Percentiles rank a stretch among this genome's conserved stretches.
Evolutionary conservation across 2,113 vertebrate genomes (phyloP).

Genomic region (Pterocles gutturalis): DNA sequence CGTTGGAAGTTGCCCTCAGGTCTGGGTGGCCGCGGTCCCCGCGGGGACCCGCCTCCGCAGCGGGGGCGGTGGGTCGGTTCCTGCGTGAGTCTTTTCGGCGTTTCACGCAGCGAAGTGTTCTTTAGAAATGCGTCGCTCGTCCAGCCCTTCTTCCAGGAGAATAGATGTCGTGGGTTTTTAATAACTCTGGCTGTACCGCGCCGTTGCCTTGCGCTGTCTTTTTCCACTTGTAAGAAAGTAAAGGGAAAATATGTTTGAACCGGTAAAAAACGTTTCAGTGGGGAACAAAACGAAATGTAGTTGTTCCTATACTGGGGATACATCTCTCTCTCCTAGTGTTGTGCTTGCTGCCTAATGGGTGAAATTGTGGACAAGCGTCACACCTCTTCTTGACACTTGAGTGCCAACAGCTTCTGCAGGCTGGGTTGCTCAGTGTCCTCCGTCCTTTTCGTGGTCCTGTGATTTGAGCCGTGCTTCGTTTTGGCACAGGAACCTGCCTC

Average conservation of each 20-base stretch:
- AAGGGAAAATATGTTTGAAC: background rate
- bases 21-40: background rate
- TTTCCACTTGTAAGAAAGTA: background rate
- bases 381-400: background rate
- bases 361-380: accelerated
- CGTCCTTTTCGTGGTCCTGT: background rate
- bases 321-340: accelerated
- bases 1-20: background rate
- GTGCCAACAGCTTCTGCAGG: background rate
- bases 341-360: background rate
- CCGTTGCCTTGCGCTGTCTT: background rate
- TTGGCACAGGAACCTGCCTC: background rate
- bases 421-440: background rate
- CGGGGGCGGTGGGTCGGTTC: background rate
- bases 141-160: background rate
- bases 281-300: accelerated
- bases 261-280: accelerated
- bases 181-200: background rate
- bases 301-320: accelerated
- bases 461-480: background rate
- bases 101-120: accelerated
- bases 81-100: background rate
- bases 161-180: no score
- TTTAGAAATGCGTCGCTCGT: accelerated
- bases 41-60: background rate